Base-by-base conservation (phyloP, 2,797 vertebrate species). In the Valencia hispanica region DNA sequence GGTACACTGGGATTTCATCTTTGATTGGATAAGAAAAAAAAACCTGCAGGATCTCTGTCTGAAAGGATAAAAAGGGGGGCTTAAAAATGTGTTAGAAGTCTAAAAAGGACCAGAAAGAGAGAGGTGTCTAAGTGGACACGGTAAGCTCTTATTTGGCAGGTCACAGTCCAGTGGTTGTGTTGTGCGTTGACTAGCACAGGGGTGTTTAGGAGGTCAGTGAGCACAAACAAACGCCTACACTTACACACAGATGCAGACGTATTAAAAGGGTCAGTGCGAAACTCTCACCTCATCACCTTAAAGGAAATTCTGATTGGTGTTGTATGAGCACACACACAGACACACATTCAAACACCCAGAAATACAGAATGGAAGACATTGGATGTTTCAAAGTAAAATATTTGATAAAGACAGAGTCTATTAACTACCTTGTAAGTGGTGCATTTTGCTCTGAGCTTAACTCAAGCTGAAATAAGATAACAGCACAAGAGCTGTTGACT, bases 141-240 rank as follows among this genome's bases (percentile, higher is more conserved):
- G 86, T 93, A 93, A 94, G 93, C 93, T 92, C 86, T 94, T 93
- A 95, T 94, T 95, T 93, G 94, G 93, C 85, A 93, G 92, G 94
- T 95, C 94, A 95, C 94, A 95, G 94, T 94, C 93, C 94, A 94
- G 92, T 93, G 94, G 94, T 93, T 94, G 93, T 91, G 88, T 91
- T 93, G 90, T 94, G 93, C 89, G 93, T 92, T 95, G 94, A 95
- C 94, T 91, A 94, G 93, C 89, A 91, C 91, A 93, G 92, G 89
- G 93, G 90, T 94, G 93, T 94, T 95, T 94, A 94, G 94, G 92
- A 94, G 95, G 95, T 96, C 95, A 95, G 91, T 92, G 91, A 94
- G 89, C 93, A 92, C 90, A 90, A 89, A 92, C 89, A 86, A 88
- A 88, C 83, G 53, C 87, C 80, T 89, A 83, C 88, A 88, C 91